These are phyloP conservation scores for Streptopelia turtur DNA, from an alignment of 2,797 vertebrate genomes.

Conservation along the genomic window DNA sequence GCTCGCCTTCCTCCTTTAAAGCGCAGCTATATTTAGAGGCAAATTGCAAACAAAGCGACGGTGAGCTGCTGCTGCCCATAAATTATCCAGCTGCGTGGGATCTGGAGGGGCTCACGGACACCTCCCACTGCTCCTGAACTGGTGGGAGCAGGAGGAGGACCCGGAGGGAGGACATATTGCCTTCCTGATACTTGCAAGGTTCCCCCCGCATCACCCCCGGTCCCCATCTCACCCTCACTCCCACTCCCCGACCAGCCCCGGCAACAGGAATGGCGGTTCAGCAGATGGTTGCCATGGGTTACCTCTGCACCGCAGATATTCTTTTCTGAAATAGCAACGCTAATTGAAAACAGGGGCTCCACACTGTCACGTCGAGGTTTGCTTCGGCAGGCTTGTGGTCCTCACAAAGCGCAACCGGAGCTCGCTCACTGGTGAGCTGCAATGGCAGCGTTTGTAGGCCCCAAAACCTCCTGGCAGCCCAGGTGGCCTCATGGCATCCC, in stretches of 20 bases:
- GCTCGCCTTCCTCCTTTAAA: not conserved
- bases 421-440: not conserved
- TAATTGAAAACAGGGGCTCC: slow-evolving; percentile 69
- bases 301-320: slow-evolving; percentile 64
- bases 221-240: not conserved
- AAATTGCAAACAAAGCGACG: slow-evolving; percentile 32
- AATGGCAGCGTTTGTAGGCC: accelerated
- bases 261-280: slow-evolving; percentile 61
- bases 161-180: not conserved
- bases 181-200: not conserved
- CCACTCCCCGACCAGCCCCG: slow-evolving; percentile 61
- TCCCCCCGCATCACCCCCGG: not conserved
- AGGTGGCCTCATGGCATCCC: not conserved
- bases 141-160: not conserved
- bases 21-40: slow-evolving; percentile 57
- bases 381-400: slow-evolving; percentile 33
- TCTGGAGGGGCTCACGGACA: not conserved
- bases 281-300: slow-evolving; percentile 82
- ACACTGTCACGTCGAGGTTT: slow-evolving; percentile 26
- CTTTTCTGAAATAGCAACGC: slow-evolving; percentile 77
- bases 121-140: not conserved
- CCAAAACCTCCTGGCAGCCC: not conserved
- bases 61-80: slow-evolving; percentile 34
- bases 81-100: slow-evolving; percentile 48
- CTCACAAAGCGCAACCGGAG: not conserved